Evolutionary conservation across 2,113 vertebrate genomes (phyloP).

Genomic region (Bubo blakistoni): DNA sequence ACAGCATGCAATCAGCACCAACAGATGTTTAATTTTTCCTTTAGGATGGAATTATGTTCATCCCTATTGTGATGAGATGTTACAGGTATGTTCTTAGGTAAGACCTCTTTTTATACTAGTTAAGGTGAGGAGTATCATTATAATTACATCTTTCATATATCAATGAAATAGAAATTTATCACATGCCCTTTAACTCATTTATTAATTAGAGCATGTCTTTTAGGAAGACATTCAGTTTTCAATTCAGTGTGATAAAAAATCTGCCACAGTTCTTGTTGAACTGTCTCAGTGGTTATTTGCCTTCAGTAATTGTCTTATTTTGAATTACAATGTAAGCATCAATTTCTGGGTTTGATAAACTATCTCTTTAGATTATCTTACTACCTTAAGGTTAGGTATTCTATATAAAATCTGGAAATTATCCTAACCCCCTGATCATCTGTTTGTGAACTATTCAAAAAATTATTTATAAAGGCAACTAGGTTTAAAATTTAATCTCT

Average conservation of each 20-base stretch:
- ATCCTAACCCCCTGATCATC: background rate
- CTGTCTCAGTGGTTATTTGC: background rate
- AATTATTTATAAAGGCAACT: background rate
- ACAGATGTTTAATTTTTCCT: background rate
- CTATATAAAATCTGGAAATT: background rate
- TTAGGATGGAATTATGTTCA: background rate
- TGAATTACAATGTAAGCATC: background rate
- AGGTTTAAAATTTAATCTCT: background rate
- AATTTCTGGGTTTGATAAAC: background rate
- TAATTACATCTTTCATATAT: background rate
- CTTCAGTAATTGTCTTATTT: background rate
- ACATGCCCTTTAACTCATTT: background rate
- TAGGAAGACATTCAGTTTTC: background rate
- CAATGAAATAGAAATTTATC: background rate
- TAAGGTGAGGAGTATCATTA: background rate
- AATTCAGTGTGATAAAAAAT: background rate
- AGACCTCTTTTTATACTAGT: background rate
- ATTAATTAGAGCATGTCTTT: background rate
- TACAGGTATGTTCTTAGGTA: background rate
- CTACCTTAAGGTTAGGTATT: background rate
- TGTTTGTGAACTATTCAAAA: background rate
- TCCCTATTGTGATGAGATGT: background rate
- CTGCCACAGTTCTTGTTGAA: background rate
- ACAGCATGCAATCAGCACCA: background rate
- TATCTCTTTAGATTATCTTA: background rate